Base-by-base conservation (phyloP, 2,797 vertebrate genomes). In the Coregonus ussuriensis region DNA sequence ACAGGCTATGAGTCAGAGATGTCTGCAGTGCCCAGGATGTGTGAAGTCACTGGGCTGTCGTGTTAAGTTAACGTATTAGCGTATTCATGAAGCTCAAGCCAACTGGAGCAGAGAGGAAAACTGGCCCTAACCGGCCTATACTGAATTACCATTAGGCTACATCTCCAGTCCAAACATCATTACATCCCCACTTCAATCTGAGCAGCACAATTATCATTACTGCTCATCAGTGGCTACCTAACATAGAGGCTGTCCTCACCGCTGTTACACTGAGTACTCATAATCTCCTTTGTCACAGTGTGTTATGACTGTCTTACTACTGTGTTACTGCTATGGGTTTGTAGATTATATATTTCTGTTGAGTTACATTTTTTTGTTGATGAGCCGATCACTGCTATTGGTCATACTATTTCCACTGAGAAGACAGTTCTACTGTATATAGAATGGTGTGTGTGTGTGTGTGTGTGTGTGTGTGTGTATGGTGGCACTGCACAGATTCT, bases 11-110 rank as follows among this genome's bases (percentile, higher is more conserved):
- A 90, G 86, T 91, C 86, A 79, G 82, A 75, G 76, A 90, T 86
- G 82, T 86, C 86, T 91, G 81, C 84, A 81, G 90, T 89, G 89
- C 84, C 85, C 76, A 18, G 86, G 88, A 87, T 84, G 74, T 75
- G 87, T 94, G 93, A 93, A 90, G 93, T 94, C 93, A 94, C 93
- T 88, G 86, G 91, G 88, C 90, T 94, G 93, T 93, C 94, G 86
- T 83, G 81, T 92, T 91, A 83, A 79, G 90, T 94, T 93, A 95
- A 88, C 77, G 86, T 89, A 83, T 80, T 86, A 79, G 87, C 73
- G 88, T 88, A 85, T 92, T 91, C 85, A 84, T 83, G 83, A 92
- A 90, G 91, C 89, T 83, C 77, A 87, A 88, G 90, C 90, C 90
- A 89, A 83, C 82, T 85, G 88, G 84, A 88, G 85, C 77, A 71